These are phyloP conservation scores for Brachypteracias leptosomus DNA, from an alignment of 2,113 vertebrate species.

Conservation along the genomic window DNA sequence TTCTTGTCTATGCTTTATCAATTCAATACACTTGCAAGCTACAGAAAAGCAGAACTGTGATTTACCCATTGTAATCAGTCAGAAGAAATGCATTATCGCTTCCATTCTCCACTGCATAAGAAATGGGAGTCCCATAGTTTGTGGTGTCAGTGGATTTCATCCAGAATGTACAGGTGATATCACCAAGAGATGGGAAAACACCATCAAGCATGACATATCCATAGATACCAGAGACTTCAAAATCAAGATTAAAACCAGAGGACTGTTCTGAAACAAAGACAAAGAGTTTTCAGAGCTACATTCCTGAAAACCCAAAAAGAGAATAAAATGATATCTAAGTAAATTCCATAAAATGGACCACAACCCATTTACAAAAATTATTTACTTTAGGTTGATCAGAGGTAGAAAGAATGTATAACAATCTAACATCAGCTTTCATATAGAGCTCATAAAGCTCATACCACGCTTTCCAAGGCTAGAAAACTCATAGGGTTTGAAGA, in stretches of 20 bases:
- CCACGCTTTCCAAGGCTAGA: background rate
- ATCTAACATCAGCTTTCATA: background rate
- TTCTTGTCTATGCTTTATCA: background rate
- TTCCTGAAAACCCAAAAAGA: background rate
- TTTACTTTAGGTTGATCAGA: background rate
- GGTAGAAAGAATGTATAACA: background rate
- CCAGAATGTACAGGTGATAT: constrained; percentile 94
- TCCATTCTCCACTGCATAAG: constrained; percentile 90
- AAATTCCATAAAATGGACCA: background rate
- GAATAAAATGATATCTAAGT: background rate
- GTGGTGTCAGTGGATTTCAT: constrained; percentile 90
- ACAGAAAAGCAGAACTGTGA: background rate
- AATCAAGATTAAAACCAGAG: constrained; percentile 92
- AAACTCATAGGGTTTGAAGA: background rate
- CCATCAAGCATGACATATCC: constrained; percentile 92
- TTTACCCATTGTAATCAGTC: constrained; percentile 97
- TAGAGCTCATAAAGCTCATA: background rate
- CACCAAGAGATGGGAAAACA: constrained; percentile 84
- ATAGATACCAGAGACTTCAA: constrained; percentile 96
- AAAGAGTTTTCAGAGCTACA: constrained; percentile 26
- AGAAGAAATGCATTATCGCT: constrained; percentile 95
- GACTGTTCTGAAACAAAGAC: constrained; percentile 86
- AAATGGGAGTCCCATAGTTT: constrained; percentile 95
- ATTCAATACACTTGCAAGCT: background rate
- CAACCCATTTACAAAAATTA: background rate